A percentile compares a stretch with the other conserved stretches of the same genome.
These are phyloP conservation scores for Acarapis woodi DNA, from an alignment of 1,140 invertebrate species.

Conservation along the genomic window DNA sequence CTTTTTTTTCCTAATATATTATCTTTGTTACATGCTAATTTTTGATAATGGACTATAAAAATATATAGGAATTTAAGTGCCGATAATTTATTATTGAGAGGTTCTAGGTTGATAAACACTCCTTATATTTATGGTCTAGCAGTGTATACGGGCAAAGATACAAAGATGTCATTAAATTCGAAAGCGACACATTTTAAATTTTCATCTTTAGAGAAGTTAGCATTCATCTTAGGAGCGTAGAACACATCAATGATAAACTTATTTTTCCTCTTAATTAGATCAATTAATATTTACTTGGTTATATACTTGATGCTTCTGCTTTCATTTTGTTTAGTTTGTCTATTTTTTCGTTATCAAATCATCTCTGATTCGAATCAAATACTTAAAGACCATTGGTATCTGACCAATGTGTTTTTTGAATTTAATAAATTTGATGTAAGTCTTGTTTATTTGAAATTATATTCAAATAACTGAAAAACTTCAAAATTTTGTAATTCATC, in stretches of 20 bases:
- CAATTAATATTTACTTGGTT: no score
- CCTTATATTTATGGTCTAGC: slow-evolving; percentile 84
- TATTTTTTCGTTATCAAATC: background rate
- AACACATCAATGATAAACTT: no score
- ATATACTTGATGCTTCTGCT: slow-evolving; percentile 6
- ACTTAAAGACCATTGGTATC: no score
- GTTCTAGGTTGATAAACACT: slow-evolving; percentile 75
- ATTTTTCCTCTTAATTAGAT: no score
- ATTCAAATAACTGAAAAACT: no score
- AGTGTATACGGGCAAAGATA: slow-evolving; percentile 55
- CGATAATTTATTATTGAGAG: slow-evolving; percentile 55
- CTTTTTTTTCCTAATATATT: background rate
- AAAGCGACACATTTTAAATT: slow-evolving; percentile 9
- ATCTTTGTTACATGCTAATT: no score
- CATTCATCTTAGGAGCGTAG: no score
- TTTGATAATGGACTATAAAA: background rate
- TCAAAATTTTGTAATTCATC: no score
- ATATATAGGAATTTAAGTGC: background rate
- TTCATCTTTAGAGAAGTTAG: slow-evolving; percentile 5
- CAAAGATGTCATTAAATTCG: slow-evolving; percentile 27
- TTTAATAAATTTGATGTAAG: no score
- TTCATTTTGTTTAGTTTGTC: background rate
- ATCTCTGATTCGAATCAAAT: background rate
- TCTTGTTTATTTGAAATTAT: no score
- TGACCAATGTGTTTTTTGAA: no score